Conservation (phyloP, 2,888 invertebrate genomes). For the Ecliptopera silaceata region DNA sequence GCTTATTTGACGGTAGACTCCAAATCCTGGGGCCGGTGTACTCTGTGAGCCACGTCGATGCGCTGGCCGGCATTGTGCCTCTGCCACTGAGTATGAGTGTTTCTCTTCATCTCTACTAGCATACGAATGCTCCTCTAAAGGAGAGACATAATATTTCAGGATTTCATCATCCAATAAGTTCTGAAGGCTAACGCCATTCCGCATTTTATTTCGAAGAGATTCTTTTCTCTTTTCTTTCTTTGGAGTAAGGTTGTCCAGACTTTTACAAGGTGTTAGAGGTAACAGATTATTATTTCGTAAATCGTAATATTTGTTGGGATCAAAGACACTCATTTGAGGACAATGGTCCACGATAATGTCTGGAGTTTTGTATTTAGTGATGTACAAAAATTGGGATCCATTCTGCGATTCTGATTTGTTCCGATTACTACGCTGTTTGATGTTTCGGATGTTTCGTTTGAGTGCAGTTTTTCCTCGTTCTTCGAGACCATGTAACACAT, state of each 20-base stretch:
- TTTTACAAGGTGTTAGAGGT: slow-evolving; percentile 68
- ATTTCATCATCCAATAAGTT: slow-evolving; percentile 67
- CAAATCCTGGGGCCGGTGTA: slow-evolving; percentile 66
- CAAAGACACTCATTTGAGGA: slow-evolving; percentile 67
- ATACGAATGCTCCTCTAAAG: slow-evolving; percentile 50
- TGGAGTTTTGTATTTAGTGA: slow-evolving; percentile 57
- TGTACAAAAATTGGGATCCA: slow-evolving; percentile 39
- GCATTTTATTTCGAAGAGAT: slow-evolving; percentile 51
- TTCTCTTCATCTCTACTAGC: slow-evolving; percentile 54
- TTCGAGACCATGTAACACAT: slow-evolving; percentile 65
- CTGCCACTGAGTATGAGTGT: slow-evolving; percentile 70
- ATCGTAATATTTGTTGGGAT: slow-evolving; percentile 67
- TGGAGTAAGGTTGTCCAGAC: slow-evolving; percentile 75
- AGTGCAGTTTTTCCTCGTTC: slow-evolving; percentile 69
- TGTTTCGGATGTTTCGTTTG: slow-evolving; percentile 73
- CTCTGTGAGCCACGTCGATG: slow-evolving; percentile 57
- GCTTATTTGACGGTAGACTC: slow-evolving; percentile 70
- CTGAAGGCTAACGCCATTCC: slow-evolving; percentile 69
- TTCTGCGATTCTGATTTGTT: slow-evolving; percentile 53
- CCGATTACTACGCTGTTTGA: slow-evolving; percentile 66
- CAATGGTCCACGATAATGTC: slow-evolving; percentile 69
- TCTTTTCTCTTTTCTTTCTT: slow-evolving; percentile 53
- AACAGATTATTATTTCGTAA: slow-evolving; percentile 69
- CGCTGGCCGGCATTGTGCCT: slow-evolving; percentile 58
- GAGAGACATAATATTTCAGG: slow-evolving; percentile 66